Conservation (phyloP, 2,888 invertebrate genomes). For the Scrobipalpa costella region DNA sequence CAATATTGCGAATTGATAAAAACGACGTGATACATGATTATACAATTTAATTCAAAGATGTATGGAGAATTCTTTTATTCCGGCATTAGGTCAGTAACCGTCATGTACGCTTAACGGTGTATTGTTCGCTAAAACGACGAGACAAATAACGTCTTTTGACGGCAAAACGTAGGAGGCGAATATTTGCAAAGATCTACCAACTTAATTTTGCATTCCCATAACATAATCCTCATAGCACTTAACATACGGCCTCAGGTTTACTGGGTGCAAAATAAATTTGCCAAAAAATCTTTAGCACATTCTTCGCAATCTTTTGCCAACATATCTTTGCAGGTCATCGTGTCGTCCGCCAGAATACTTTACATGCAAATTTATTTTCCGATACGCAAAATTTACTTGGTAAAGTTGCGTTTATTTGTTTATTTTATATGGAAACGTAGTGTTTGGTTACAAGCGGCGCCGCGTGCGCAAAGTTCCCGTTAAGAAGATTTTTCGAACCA, state of each 20-base stretch:
- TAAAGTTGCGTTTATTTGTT: conserved; percentile 46
- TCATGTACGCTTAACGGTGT: conserved; percentile 69
- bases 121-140: conserved; percentile 64
- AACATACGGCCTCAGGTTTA: background rate
- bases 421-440: conserved; percentile 63
- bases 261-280: conserved; percentile 28
- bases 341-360: conserved; percentile 1
- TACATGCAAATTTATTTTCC: background rate
- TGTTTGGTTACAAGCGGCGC: conserved; percentile 60
- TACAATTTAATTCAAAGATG: too few species aligned
- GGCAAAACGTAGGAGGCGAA: conserved; percentile 59
- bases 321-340: conserved; percentile 15
- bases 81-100: conserved; percentile 34
- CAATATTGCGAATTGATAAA: too few species aligned
- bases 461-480: conserved; percentile 52
- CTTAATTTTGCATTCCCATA: conserved; percentile 20
- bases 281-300: conserved; percentile 28
- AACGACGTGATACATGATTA: too few species aligned
- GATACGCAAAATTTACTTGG: conserved; percentile 1
- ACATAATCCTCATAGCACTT: background rate
- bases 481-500: conserved; percentile 45
- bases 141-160: conserved; percentile 69
- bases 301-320: conserved; percentile 17
- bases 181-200: conserved; percentile 44
- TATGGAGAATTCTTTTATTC: conserved; percentile 9